Conservation (phyloP, 2,888 invertebrate species). For the Machimus rusticus region DNA sequence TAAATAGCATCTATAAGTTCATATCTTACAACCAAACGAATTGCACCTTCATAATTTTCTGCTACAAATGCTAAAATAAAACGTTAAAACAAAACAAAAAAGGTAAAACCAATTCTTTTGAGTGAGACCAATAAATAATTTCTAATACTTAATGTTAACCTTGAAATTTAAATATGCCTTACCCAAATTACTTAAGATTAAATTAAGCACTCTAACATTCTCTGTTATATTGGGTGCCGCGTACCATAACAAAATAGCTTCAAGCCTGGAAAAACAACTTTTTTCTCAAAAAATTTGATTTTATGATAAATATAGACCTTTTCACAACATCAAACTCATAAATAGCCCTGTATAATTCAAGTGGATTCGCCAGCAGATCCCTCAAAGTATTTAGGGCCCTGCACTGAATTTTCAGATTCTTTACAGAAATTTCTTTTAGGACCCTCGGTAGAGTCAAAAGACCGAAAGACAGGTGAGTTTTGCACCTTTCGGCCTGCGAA, state of each 20-base stretch:
- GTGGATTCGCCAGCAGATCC: conserved; percentile 55
- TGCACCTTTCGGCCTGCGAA: not conserved
- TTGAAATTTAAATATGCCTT: not conserved
- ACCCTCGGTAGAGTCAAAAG: conserved; percentile 54
- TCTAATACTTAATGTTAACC: no score
- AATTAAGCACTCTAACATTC: not conserved
- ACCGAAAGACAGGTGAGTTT: conserved; percentile 53
- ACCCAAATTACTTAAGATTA: not conserved
- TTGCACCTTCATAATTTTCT: not conserved
- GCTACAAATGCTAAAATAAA: not conserved
- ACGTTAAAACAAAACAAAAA: not conserved
- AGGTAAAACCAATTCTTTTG: no score
- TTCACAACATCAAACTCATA: conserved; percentile 54
- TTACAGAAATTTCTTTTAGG: conserved; percentile 54
- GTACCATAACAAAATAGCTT: not conserved
- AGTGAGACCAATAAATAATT: no score
- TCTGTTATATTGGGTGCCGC: not conserved
- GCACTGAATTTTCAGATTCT: conserved; percentile 51
- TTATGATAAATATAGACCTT: conserved; percentile 49
- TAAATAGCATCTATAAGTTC: not conserved
- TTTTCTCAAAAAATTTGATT: not conserved
- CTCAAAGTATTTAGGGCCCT: conserved; percentile 54
- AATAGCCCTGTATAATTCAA: conserved; percentile 54
- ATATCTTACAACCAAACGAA: not conserved
- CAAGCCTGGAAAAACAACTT: conserved; percentile 23